Conservation (phyloP, 2,113 vertebrate species). For the Cebus imitator region DNA sequence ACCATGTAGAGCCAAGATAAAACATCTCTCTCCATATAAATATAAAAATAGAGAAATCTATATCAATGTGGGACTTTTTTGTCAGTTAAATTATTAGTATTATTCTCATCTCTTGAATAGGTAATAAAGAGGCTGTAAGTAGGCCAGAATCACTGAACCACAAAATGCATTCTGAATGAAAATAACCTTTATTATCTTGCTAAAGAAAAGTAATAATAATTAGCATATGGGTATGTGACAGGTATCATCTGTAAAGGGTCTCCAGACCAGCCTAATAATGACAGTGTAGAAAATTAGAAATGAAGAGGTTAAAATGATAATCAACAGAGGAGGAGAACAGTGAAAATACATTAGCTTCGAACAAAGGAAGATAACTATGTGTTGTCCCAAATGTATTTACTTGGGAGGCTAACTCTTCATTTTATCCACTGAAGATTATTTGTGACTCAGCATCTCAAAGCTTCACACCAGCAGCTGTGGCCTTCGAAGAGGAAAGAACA, state of each 20-base stretch:
- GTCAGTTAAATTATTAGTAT: constrained; percentile 13
- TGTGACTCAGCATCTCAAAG: background rate
- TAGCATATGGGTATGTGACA: background rate
- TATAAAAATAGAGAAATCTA: background rate
- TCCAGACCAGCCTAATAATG: background rate
- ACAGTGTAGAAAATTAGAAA: background rate
- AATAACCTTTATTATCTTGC: background rate
- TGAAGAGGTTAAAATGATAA: background rate
- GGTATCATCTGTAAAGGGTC: background rate
- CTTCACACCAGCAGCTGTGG: background rate
- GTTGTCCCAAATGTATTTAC: background rate
- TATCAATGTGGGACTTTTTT: background rate
- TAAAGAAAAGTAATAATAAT: background rate
- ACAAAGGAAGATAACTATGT: background rate
- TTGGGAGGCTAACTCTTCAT: background rate
- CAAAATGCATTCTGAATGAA: background rate
- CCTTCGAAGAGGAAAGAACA: background rate
- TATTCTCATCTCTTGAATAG: background rate
- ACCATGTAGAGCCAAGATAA: rapidly evolving
- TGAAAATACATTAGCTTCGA: background rate
- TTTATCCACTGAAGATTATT: background rate
- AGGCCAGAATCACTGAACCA: background rate
- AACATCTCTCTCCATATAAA: background rate
- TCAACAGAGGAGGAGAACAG: background rate
- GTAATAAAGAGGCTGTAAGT: background rate